Evolutionary conservation across 2,888 invertebrate genomes (phyloP), one percentile per base, ranked within the genome.

Genomic region (Ctena decussata): DNA sequence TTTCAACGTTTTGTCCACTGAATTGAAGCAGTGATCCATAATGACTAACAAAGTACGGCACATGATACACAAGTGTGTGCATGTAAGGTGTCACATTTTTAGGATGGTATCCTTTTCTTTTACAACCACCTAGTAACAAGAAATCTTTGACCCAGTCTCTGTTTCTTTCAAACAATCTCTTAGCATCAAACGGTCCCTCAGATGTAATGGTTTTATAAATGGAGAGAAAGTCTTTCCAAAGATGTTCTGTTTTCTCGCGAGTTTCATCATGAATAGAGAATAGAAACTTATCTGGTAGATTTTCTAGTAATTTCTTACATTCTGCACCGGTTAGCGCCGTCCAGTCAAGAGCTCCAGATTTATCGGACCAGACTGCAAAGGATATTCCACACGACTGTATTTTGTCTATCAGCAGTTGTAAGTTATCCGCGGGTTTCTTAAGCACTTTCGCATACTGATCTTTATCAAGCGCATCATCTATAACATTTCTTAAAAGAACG

Each of bases 401-500:
- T 5, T 35, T 44, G 12, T 32, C 18, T 0, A 53, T 30, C 0
- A 78, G 30, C n/a, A n/a, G n/a, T 2, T 49, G 18, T 15, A 72
- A 0, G 21, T 60, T 72, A 30, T 79, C 72, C 21, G 71, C 37
- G 21, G 39, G 2, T 6, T n/a, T 8, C 0, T 60, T 60, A 5
- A 15, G 53, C 0, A 79, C 5, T 60, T 71, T 53, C 0, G 6
- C 41, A 32, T 60, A 72, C 0, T 72, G 8, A 37, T 60, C 60
- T 60, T 27, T 30, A 12, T 24, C 21, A 3, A 5, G 5, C 6
- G 27, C 21, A 53, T 85, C 81, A 39, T 81, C 80, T n/a, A 81
- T 78, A 24, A 80, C 18, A 71, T 81, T 85, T 72, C 78, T 41
- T 6, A 81, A n/a, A 11, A 82, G 57, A 0, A 79, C 44, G 53